phyloP scores from a whole-genome alignment of 2,113 vertebrate genomes.

The Brienomyrus longianalis region DNA sequence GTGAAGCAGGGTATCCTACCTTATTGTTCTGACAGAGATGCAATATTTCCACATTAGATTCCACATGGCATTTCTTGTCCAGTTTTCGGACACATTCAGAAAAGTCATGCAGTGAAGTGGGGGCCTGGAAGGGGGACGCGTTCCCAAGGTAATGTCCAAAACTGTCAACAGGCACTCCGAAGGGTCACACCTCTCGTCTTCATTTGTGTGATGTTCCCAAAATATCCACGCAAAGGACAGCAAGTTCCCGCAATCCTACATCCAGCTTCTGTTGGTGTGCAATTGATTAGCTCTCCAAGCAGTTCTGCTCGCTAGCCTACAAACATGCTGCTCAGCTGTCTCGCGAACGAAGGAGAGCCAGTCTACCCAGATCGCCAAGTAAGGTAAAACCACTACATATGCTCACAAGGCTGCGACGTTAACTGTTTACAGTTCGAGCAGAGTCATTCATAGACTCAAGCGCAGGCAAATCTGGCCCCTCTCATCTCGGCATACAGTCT shows the following conservation, averaged over 20 bases:
- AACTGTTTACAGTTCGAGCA: slow-evolving; percentile 18
- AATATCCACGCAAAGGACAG: neutral
- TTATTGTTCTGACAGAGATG: slow-evolving; percentile 91
- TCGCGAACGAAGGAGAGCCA: slow-evolving; percentile 27
- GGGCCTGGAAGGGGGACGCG: neutral
- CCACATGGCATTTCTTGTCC: slow-evolving; percentile 69
- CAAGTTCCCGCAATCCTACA: neutral
- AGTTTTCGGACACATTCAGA: slow-evolving; percentile 31
- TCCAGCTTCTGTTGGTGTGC: neutral
- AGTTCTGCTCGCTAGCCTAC: slow-evolving; percentile 21
- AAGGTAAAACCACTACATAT: slow-evolving; percentile 45
- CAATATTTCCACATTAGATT: slow-evolving; percentile 97
- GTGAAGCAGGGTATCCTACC: slow-evolving; percentile 55
- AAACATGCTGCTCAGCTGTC: neutral
- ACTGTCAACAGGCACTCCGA: neutral
- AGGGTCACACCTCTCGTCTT: neutral
- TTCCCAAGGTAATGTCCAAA: neutral
- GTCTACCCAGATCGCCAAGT: slow-evolving; percentile 48
- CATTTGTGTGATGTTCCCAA: neutral
- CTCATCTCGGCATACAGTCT: slow-evolving; percentile 8
- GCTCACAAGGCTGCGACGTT: slow-evolving; percentile 20
- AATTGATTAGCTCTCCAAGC: neutral
- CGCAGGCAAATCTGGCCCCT: slow-evolving; percentile 27
- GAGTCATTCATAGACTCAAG: neutral
- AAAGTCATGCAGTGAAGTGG: neutral